Evolutionary conservation across 92 coral and sea anemone species (phyloP), one percentile per base, ranked within the genome.

Genomic region (Porites evermanni): DNA sequence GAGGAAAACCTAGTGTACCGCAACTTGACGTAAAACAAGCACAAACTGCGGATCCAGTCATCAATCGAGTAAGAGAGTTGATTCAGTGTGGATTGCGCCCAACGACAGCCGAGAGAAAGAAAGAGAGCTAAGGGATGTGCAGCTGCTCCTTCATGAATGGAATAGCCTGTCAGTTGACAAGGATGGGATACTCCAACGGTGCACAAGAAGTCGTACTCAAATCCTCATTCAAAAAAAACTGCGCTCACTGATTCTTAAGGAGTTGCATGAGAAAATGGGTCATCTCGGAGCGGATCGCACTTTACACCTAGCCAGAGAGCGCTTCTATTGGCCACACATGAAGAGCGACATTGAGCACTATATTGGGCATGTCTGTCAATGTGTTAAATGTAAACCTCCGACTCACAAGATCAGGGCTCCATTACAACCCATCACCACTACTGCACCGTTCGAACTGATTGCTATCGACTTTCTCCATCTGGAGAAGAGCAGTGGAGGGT

Each of bases 321-420:
- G 89, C 78, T 88, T 91, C 83, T 91, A 75, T 56, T 91, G 94
- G 89, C 94, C 89, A 9, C 74, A 60, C 53, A 89, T 90, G 90
- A 90, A 90, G 66, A 58, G 80, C 19, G 90, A 90, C 67, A 67
- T 90, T 38, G 87, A 89, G 1, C 82, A 78, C 59, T 12, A 29
- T 26, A 51, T 78, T 17, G n/a, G 54, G 7, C 53, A 61, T 1
- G 58, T 50, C 26, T 78, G 72, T 51, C 71, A 32, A 21, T 79
- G 73, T 18, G 32, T 79, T 23, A 79, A 79, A 52, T 64, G 44
- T 9, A 64, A 51, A 10, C 56, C 60, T 6, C 83, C 73, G 2
- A 47, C 56, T 12, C 83, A 65, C 10, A 12, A 47, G 38, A 79
- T 16, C n/a, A 44, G 74, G 13, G 83, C 83, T 44, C 83, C 83